phyloP scores from a whole-genome alignment of 2,113 vertebrate species.

The Laticauda colubrina region DNA sequence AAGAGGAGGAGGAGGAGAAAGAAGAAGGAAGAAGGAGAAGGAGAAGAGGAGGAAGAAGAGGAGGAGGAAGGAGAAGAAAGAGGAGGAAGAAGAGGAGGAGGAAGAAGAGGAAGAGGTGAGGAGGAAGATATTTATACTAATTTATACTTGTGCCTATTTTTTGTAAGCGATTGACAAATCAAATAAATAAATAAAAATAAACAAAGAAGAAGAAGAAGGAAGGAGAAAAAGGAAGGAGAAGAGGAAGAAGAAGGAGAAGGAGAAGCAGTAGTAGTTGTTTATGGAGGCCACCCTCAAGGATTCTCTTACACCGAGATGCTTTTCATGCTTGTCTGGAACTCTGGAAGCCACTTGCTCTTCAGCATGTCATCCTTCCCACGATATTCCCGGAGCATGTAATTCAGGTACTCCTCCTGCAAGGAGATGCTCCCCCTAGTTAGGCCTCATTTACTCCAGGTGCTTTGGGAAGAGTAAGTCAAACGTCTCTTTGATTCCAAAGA shows the following conservation, averaged over 20 bases:
- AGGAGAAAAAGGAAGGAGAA: too few species aligned
- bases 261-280: too few species aligned
- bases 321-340: conserved; percentile 43
- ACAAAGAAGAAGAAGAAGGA: fast-evolving
- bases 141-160: too few species aligned
- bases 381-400: conserved; percentile 42
- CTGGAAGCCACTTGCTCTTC: conserved; percentile 43
- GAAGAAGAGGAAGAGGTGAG: too few species aligned
- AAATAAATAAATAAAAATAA: too few species aligned
- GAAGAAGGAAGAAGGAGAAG: fast-evolving
- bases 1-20: too few species aligned
- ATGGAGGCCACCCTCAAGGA: neutral
- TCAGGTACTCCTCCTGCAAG: conserved; percentile 49
- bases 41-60: too few species aligned
- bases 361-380: conserved; percentile 40
- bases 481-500: neutral
- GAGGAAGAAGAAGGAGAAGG: fast-evolving
- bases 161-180: too few species aligned
- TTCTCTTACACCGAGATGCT: conserved; percentile 39
- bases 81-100: fast-evolving
- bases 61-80: fast-evolving
- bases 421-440: neutral
- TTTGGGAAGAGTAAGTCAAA: neutral
- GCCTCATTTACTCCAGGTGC: neutral
- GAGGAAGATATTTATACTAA: too few species aligned